Evolutionary conservation across 92 coral and sea anemone genomes (phyloP).

Genomic region (Blastomussa wellsi): DNA sequence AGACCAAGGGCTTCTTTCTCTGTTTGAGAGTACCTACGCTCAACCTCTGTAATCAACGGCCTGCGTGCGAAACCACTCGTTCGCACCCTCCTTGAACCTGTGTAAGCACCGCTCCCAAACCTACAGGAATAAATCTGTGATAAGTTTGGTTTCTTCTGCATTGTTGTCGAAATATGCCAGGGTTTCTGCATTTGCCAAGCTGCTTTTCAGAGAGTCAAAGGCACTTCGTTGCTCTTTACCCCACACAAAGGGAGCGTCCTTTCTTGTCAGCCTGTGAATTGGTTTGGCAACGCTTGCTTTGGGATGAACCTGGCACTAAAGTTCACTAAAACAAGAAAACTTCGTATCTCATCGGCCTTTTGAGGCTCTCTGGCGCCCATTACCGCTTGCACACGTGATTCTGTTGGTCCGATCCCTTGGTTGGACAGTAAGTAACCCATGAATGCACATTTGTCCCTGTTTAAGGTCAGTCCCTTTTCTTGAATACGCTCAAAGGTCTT

Average conservation of each 20-base stretch:
- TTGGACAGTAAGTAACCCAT: slow-evolving; percentile 61
- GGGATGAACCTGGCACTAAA: slow-evolving; percentile 21
- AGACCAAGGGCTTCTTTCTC: slow-evolving; percentile 41
- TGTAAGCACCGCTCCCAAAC: slow-evolving; percentile 36
- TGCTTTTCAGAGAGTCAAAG: slow-evolving; percentile 43
- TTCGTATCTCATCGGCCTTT: background rate
- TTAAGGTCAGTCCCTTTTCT: slow-evolving; percentile 37
- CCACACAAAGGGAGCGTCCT: slow-evolving; percentile 8
- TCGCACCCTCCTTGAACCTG: slow-evolving; percentile 25
- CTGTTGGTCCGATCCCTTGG: slow-evolving; percentile 61
- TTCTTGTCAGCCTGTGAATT: slow-evolving; percentile 11
- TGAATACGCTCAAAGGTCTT: slow-evolving; percentile 47
- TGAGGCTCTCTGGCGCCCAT: slow-evolving; percentile 54
- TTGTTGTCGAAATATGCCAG: slow-evolving; percentile 41
- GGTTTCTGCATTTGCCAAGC: slow-evolving; percentile 22
- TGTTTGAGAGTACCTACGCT: slow-evolving; percentile 34
- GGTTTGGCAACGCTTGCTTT: slow-evolving; percentile 9
- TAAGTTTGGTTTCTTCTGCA: slow-evolving; percentile 51
- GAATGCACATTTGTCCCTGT: slow-evolving; percentile 54
- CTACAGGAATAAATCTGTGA: slow-evolving; percentile 37
- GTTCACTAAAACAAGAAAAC: background rate
- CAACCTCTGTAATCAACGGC: slow-evolving; percentile 30
- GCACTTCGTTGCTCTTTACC: slow-evolving; percentile 36
- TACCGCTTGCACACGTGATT: slow-evolving; percentile 50
- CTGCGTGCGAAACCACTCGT: slow-evolving; percentile 28